phyloP scores from a whole-genome alignment of 2,113 vertebrate species.

The Gopherus evgoodei region DNA sequence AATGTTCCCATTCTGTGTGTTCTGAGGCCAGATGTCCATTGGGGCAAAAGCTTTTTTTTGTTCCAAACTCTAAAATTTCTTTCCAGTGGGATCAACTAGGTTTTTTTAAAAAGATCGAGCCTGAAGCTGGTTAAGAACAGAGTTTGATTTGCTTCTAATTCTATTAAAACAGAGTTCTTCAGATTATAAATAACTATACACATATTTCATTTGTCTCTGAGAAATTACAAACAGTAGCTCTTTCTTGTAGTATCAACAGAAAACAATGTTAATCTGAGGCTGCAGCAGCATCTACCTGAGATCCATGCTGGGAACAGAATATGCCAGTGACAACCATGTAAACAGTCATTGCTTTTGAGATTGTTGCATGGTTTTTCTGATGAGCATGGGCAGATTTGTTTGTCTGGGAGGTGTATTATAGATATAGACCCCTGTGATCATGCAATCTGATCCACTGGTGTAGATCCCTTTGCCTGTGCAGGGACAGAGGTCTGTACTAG shows the following conservation, averaged over 20 bases:
- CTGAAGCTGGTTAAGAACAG: not conserved
- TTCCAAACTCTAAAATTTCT: not conserved
- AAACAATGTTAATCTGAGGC: not conserved
- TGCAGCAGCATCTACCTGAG: not conserved
- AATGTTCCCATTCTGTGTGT: not conserved
- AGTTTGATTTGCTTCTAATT: not conserved
- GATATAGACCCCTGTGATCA: not conserved
- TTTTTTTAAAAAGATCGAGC: not conserved
- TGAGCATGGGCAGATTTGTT: not conserved
- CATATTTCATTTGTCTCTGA: not conserved
- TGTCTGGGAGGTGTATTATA: rapidly evolving
- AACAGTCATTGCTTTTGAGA: not conserved
- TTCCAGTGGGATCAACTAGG: not conserved
- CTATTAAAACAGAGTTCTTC: not conserved
- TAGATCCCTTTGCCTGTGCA: not conserved
- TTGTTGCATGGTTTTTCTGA: not conserved
- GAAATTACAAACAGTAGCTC: not conserved
- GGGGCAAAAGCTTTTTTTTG: constrained; percentile 8
- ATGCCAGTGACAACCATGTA: not conserved
- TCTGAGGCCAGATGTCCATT: not conserved
- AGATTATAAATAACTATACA: not conserved
- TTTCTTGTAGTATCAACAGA: not conserved
- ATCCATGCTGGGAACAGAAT: not conserved
- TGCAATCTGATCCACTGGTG: not conserved
- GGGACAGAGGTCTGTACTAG: not conserved